A percentile compares a stretch with the other conserved stretches of the same genome.
Evolutionary conservation across 2,888 invertebrate genomes (phyloP).

Genomic region (Thera obeliscata): DNA sequence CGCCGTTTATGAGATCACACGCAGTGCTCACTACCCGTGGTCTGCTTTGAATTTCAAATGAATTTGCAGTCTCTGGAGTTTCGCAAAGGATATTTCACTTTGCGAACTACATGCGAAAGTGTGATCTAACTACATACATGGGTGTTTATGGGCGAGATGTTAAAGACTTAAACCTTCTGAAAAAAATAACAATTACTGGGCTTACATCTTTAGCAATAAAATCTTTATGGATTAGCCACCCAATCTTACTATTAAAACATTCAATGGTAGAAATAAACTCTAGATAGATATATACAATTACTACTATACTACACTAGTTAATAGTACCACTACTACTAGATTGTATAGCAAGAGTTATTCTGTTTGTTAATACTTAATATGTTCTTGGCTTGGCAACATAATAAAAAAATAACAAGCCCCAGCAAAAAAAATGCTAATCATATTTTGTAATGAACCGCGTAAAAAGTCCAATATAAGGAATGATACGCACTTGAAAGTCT

Average conservation of each 20-base stretch:
- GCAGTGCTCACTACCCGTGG: conserved; percentile 28
- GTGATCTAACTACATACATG: conserved; percentile 41
- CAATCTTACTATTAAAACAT: not conserved
- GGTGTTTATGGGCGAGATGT: conserved; percentile 11
- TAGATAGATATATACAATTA: no score
- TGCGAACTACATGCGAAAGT: conserved; percentile 55
- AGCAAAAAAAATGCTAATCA: conserved; percentile 13
- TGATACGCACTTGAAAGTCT: conserved; percentile 15
- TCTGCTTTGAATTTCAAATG: conserved; percentile 54
- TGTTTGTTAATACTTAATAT: not conserved
- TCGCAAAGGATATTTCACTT: conserved; percentile 44
- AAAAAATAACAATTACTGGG: not conserved
- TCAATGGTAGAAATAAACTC: not conserved
- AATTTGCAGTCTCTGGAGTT: conserved; percentile 44
- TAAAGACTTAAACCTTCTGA: no score
- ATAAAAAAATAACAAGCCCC: not conserved
- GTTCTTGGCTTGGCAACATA: not conserved
- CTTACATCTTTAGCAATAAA: not conserved
- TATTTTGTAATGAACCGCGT: conserved; percentile 6
- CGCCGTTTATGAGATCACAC: conserved; percentile 26
- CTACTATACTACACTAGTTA: no score
- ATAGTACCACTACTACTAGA: not conserved
- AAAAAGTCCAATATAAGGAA: conserved; percentile 13
- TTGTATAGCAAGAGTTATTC: not conserved
- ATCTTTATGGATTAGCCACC: not conserved